Percentiles rank a stretch among this genome's conserved stretches.
phyloP scores from a whole-genome alignment of 2,113 vertebrate species.

The Colossoma macropomum region DNA sequence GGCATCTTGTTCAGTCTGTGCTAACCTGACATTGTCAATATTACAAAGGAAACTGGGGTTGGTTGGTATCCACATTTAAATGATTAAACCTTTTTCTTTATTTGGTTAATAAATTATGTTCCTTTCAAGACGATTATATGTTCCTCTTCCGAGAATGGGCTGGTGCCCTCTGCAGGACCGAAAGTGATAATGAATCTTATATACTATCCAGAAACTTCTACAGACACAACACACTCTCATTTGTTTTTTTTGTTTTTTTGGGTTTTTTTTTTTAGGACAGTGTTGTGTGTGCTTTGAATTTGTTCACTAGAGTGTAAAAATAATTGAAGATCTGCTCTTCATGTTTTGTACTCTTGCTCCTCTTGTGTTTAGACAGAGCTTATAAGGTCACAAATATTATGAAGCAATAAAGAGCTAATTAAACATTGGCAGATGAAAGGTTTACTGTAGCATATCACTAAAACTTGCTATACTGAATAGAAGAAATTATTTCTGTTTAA shows the following conservation, averaged over 20 bases:
- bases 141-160: neutral
- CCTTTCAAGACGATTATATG: too few relatives aligned
- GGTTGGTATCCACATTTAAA: too few relatives aligned
- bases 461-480: conserved; percentile 26
- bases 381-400: neutral
- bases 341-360: neutral
- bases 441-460: neutral
- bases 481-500: neutral
- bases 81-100: too few relatives aligned
- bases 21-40: too few relatives aligned
- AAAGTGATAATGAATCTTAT: neutral
- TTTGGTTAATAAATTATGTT: too few relatives aligned
- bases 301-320: neutral
- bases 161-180: conserved; percentile 23
- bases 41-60: too few relatives aligned
- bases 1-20: too few relatives aligned
- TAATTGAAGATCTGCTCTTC: neutral
- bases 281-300: neutral
- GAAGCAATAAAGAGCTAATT: neutral
- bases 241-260: too few relatives aligned
- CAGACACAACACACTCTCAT: neutral
- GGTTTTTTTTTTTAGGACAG: neutral
- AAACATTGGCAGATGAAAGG: neutral
- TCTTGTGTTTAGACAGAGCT: neutral
- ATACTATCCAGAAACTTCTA: neutral